Evolutionary conservation across 2,113 vertebrate species (phyloP).

Genomic region (Ictalurus punctatus): DNA sequence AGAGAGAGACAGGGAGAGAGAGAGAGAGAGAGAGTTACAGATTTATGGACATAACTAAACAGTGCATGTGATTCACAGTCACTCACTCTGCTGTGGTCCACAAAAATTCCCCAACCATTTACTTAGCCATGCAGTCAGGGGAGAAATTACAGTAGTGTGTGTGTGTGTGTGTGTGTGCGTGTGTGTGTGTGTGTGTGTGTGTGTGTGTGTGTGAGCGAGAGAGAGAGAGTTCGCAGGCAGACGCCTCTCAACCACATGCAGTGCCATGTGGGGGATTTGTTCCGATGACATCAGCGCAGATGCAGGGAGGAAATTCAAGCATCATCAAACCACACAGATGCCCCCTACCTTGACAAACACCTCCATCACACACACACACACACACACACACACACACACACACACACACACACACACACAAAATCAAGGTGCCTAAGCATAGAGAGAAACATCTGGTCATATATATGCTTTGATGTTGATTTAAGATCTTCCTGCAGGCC

Average conservation of each 20-base stretch:
- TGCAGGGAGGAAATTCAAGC: slow-evolving; percentile 59
- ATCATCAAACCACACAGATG: slow-evolving; percentile 27
- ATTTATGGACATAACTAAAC: slow-evolving; percentile 21
- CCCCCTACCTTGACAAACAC: slow-evolving; percentile 46
- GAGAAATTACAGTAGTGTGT: slow-evolving; percentile 28
- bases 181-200: slow-evolving; percentile 26
- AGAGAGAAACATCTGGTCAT: slow-evolving; percentile 24
- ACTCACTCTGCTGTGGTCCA: slow-evolving; percentile 12
- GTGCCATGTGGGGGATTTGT: slow-evolving; percentile 59
- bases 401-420: background rate
- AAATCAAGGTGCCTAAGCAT: background rate
- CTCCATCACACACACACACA: slow-evolving; percentile 25
- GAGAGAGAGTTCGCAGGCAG: slow-evolving; percentile 43
- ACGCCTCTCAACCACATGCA: slow-evolving; percentile 58
- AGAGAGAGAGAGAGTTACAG: background rate
- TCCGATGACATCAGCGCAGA: slow-evolving; percentile 64
- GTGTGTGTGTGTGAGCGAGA: background rate
- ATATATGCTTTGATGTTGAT: slow-evolving; percentile 22
- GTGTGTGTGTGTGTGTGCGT: slow-evolving; percentile 18
- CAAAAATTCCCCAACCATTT: slow-evolving; percentile 42
- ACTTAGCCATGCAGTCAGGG: slow-evolving; percentile 22
- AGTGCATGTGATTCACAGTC: slow-evolving; percentile 29
- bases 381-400: slow-evolving; percentile 20
- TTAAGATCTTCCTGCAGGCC: slow-evolving; percentile 6
- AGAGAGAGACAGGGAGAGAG: background rate